Percentiles rank a stretch among this genome's conserved stretches.
These are phyloP conservation scores for Tachina grossa DNA, from an alignment of 2,888 invertebrate species.

Conservation along the genomic window DNA sequence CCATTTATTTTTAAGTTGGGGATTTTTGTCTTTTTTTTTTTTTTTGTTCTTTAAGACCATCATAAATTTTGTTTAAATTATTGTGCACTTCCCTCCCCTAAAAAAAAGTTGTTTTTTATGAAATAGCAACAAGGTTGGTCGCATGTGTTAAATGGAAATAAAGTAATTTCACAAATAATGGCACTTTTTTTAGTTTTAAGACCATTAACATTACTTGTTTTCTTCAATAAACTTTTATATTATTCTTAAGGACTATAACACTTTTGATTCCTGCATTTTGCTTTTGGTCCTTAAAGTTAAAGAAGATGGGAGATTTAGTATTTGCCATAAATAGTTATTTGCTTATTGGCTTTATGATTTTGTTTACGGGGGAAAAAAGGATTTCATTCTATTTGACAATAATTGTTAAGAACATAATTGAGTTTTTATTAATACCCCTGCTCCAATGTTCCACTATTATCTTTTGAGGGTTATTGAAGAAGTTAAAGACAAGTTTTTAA, in stretches of 20 bases:
- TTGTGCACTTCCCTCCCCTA: slow-evolving; percentile 23
- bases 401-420: slow-evolving; percentile 55
- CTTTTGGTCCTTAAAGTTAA: not conserved
- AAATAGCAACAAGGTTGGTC: slow-evolving; percentile 42
- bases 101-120: too few species aligned
- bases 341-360: slow-evolving; percentile 60
- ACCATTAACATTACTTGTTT: slow-evolving; percentile 67
- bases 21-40: slow-evolving; percentile 28
- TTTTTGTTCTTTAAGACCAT: slow-evolving; percentile 62
- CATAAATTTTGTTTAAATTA: slow-evolving; percentile 70
- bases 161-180: slow-evolving; percentile 67
- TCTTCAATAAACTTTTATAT: slow-evolving; percentile 56
- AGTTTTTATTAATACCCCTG: not conserved
- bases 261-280: slow-evolving; percentile 3
- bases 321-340: slow-evolving; percentile 33
- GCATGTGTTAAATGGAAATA: slow-evolving; percentile 67
- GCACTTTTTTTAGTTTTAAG: slow-evolving; percentile 47
- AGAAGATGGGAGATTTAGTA: not conserved
- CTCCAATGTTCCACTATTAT: not conserved
- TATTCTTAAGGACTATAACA: not conserved
- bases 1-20: slow-evolving; percentile 37
- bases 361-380: slow-evolving; percentile 13
- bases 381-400: slow-evolving; percentile 54
- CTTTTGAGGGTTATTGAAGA: slow-evolving; percentile 8
- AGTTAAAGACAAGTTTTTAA: slow-evolving; percentile 3